A percentile compares a stretch with the other conserved stretches of the same genome.
phyloP scores from a whole-genome alignment of 2,113 vertebrate species.

The Onychostruthus taczanowskii region DNA sequence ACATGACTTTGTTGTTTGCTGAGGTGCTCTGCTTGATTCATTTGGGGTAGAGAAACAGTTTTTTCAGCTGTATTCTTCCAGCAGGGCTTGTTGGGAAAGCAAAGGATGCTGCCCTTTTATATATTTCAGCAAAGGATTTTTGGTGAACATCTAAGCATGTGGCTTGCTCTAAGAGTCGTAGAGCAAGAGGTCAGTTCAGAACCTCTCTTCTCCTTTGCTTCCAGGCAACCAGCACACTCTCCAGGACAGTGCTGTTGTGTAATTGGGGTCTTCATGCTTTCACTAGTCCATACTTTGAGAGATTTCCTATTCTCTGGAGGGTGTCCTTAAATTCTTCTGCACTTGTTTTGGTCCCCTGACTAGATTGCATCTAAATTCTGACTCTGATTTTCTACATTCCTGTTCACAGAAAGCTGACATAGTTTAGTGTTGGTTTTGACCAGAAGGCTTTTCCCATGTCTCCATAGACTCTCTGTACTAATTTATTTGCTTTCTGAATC shows the following conservation, averaged over 20 bases:
- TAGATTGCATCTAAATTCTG: not conserved
- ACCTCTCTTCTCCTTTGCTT: not conserved
- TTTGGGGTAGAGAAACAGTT: not conserved
- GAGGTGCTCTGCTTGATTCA: not conserved
- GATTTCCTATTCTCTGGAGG: not conserved
- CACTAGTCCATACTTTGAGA: not conserved
- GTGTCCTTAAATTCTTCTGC: not conserved
- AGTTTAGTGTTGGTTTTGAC: not conserved
- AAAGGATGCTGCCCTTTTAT: not conserved
- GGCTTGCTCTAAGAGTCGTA: not conserved
- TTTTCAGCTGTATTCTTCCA: not conserved
- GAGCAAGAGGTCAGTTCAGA: not conserved
- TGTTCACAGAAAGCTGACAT: not conserved
- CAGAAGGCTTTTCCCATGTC: not conserved
- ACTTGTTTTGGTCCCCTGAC: not conserved
- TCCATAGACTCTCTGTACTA: not conserved
- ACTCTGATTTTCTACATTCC: slow-evolving; percentile 11
- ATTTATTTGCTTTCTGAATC: not conserved
- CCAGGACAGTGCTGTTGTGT: not conserved
- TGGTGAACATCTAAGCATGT: not conserved
- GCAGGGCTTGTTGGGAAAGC: not conserved
- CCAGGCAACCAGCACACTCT: not conserved
- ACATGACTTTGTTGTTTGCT: accelerated
- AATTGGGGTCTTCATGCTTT: not conserved
- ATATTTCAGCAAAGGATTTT: not conserved